Evolutionary conservation across 2,888 invertebrate genomes (phyloP).

Genomic region (Tetragonisca angustula): DNA sequence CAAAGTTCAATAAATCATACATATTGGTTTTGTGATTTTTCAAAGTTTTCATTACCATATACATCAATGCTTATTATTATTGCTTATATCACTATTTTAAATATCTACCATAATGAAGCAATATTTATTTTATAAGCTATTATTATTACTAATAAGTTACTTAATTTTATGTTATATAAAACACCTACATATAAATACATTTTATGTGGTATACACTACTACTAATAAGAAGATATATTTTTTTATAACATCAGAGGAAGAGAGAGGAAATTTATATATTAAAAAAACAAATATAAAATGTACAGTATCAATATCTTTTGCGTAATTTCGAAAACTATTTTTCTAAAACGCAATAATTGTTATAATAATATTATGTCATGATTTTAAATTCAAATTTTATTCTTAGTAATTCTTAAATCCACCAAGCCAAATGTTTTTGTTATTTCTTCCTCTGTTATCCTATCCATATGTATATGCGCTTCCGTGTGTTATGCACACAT

Average conservation of each 20-base stretch:
- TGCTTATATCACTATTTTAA: constrained; percentile 47
- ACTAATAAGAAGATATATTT: constrained; percentile 33
- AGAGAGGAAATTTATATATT: not conserved
- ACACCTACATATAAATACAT: constrained; percentile 71
- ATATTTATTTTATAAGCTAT: constrained; percentile 53
- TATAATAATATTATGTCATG: not conserved
- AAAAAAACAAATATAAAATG: not conserved
- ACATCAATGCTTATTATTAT: constrained; percentile 25
- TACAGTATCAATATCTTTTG: not conserved
- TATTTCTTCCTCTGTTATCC: constrained; percentile 38
- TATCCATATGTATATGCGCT: constrained; percentile 24
- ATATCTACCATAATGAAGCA: constrained; percentile 52
- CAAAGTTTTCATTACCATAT: constrained; percentile 21
- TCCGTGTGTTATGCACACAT: not conserved
- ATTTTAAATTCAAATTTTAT: not conserved
- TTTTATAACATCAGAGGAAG: constrained; percentile 39
- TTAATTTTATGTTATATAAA: constrained; percentile 69
- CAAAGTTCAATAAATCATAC: not conserved
- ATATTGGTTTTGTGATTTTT: constrained; percentile 32
- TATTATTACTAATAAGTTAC: constrained; percentile 68
- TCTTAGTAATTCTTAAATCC: constrained; percentile 2
- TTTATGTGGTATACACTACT: constrained; percentile 33
- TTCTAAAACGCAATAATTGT: not conserved
- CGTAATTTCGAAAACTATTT: not conserved
- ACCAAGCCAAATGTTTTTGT: not conserved